Base-by-base conservation (phyloP, 2,888 invertebrate species). In the Pristionchus exspectatus region DNA sequence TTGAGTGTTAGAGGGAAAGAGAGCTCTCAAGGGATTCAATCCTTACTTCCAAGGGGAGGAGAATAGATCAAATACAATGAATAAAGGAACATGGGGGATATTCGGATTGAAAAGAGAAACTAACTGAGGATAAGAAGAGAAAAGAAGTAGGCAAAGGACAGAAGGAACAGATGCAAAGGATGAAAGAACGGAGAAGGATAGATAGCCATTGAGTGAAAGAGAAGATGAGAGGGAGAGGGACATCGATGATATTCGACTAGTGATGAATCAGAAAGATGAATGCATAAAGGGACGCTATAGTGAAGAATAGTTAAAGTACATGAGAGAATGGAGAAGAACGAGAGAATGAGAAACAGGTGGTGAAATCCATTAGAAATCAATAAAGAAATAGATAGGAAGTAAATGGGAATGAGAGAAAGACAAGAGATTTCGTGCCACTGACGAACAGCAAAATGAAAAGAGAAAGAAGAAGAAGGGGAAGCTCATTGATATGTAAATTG, bases 301-400 rank as follows among this genome's bases (percentile, higher is more conserved):
- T 44, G 38, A 38, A 21, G 33, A 24, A 74, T 21, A 2, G 24
- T 0, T 3, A 24, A 30, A 10, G 74, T 24, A 38, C 9, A 24
- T 21, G 74, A 38, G 27, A 72, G 12, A 50, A 50, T 3, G 9
- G 4, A 50, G 10, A 33, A 18, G 33, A n/a, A n/a, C n/a, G 27
- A 38, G 74, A 74, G 38, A 38, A 74, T 74, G 38, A 38, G 38
- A 24, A 38, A 74, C 74, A 74, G 74, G 74, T 74, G 74, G 74
- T 74, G 24, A 24, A n/a, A 63, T 63, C 63, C n/a, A 63, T 63
- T 63, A 63, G 63, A 9, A 63, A 63, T 63, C 63, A 63, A n/a
- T 24, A 24, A 63, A 63, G 24, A 56, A 56, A 56, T 21, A 14
- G 56, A 63, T 63, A 24, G 63, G n/a, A 24, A 10, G 21, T 63